Conservation (phyloP, 2,888 invertebrate species). For the Pollenia amentaria region DNA sequence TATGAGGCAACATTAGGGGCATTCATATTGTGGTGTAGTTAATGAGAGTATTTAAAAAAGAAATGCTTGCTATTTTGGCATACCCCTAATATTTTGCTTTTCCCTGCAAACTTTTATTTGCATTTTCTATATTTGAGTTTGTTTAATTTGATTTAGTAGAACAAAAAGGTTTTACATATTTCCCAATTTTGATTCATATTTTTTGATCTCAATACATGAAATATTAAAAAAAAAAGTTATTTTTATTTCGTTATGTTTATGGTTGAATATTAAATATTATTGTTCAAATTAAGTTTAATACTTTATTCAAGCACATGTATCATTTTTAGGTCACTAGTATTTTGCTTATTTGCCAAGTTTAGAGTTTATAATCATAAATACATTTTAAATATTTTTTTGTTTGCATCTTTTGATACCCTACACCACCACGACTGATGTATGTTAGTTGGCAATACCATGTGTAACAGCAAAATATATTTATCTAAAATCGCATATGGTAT, state of each 20-base stretch:
- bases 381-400: neutral
- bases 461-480: too few species aligned
- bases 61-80: neutral
- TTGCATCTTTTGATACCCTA: neutral
- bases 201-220: neutral
- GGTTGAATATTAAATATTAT: slow-evolving; percentile 28
- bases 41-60: too few species aligned
- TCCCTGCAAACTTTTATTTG: neutral
- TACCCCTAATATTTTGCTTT: neutral
- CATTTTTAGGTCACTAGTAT: slow-evolving; percentile 42
- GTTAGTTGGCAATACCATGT: too few species aligned
- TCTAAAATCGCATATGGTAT: too few species aligned
- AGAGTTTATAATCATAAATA: neutral
- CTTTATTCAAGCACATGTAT: neutral
- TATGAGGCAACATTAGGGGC: neutral
- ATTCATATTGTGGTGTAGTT: neutral
- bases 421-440: too few species aligned
- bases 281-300: neutral
- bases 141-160: slow-evolving; percentile 30
- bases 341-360: slow-evolving; percentile 23
- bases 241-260: neutral
- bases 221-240: slow-evolving; percentile 7
- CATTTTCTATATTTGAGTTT: neutral
- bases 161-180: slow-evolving; percentile 36
- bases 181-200: neutral